A percentile compares a stretch with the other conserved stretches of the same genome.
Conservation (phyloP, 2,888 invertebrate genomes). For the Epinotia bilunana region DNA sequence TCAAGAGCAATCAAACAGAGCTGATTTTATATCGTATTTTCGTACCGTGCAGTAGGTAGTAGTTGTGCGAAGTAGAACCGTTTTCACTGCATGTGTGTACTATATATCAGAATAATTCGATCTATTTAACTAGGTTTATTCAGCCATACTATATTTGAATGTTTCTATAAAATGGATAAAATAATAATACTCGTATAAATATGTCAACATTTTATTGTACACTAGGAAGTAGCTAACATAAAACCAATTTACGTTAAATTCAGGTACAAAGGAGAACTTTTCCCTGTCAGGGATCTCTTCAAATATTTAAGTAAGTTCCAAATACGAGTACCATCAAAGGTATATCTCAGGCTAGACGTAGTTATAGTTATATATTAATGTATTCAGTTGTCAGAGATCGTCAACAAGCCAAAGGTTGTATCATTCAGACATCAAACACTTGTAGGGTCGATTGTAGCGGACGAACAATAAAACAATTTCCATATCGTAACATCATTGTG, state of each 20-base stretch:
- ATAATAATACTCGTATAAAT: too few relatives aligned
- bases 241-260: too few relatives aligned
- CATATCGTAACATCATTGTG: slow-evolving; percentile 66
- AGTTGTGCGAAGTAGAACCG: too few relatives aligned
- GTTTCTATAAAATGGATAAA: too few relatives aligned
- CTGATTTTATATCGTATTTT: too few relatives aligned
- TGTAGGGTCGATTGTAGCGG: slow-evolving; percentile 40
- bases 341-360: not conserved
- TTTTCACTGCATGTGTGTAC: not conserved
- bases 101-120: not conserved
- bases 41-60: too few relatives aligned
- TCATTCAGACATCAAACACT: slow-evolving; percentile 45
- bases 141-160: too few relatives aligned
- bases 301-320: not conserved
- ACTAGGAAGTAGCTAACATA: too few relatives aligned
- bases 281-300: too few relatives aligned
- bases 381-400: slow-evolving; percentile 43
- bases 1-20: not conserved
- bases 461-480: slow-evolving; percentile 57
- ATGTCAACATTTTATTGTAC: too few relatives aligned
- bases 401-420: slow-evolving; percentile 43
- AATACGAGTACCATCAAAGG: not conserved
- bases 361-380: slow-evolving; percentile 3
- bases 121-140: not conserved
- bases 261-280: too few relatives aligned